Percentiles rank a stretch among this genome's conserved stretches.
phyloP scores from a whole-genome alignment of 2,797 vertebrate species.

The Phylloscopus collybita region DNA sequence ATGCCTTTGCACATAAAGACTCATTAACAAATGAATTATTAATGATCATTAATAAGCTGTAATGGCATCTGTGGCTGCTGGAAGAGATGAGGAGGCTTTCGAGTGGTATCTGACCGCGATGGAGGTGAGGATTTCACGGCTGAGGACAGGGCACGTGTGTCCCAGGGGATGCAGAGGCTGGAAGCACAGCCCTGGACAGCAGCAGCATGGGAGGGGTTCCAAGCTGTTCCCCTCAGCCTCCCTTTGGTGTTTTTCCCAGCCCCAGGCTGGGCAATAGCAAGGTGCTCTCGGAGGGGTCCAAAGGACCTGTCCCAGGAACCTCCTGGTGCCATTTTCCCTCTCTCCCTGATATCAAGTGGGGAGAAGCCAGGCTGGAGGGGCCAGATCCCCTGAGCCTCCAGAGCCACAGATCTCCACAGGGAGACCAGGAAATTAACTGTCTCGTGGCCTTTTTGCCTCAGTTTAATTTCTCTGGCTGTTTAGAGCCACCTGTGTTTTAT shows the following conservation, averaged over 20 bases:
- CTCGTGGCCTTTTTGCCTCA: not conserved
- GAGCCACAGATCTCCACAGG: not conserved
- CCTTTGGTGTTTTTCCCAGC: not conserved
- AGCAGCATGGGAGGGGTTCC: not conserved
- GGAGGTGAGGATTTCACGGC: not conserved
- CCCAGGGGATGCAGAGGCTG: not conserved
- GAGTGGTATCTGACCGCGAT: accelerated
- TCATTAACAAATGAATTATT: conserved; percentile 49
- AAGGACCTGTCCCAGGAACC: not conserved
- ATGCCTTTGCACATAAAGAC: not conserved
- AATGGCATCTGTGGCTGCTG: conserved; percentile 29
- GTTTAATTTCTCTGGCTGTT: conserved; percentile 19
- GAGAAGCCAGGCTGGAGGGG: not conserved
- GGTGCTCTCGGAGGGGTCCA: not conserved
- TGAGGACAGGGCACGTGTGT: accelerated
- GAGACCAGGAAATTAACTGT: not conserved
- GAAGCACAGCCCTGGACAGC: not conserved
- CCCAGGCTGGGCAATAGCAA: not conserved
- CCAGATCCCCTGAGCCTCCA: accelerated
- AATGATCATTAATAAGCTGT: conserved; percentile 48
- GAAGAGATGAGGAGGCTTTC: not conserved
- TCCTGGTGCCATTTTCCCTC: not conserved
- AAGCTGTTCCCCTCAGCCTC: not conserved
- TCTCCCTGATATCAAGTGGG: accelerated
- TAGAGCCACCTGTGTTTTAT: not conserved